Evolutionary conservation across 2,888 invertebrate genomes (phyloP).

Genomic region (Morpho achilles): DNA sequence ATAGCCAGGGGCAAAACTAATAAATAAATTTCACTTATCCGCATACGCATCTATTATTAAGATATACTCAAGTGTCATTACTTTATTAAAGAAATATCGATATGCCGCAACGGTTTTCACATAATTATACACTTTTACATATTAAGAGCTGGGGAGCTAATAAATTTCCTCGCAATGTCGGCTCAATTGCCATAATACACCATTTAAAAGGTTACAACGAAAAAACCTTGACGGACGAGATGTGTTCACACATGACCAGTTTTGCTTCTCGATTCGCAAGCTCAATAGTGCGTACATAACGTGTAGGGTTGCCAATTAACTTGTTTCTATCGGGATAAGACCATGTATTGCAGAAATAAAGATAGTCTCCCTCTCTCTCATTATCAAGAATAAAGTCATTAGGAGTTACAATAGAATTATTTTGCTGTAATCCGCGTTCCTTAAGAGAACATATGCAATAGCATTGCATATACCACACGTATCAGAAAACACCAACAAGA

Average conservation of each 20-base stretch:
- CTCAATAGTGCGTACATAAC: constrained; percentile 24
- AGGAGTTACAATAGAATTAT: too few species aligned
- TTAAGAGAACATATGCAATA: too few species aligned
- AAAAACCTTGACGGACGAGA: constrained; percentile 12
- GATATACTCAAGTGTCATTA: constrained; percentile 9
- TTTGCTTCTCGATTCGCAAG: constrained; percentile 21
- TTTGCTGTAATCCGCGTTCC: too few species aligned
- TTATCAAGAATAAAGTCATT: too few species aligned
- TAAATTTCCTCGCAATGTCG: constrained; percentile 12
- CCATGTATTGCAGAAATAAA: too few species aligned
- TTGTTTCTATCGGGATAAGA: neutral
- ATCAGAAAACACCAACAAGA: too few species aligned
- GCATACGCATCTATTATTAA: constrained; percentile 3
- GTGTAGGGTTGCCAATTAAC: constrained; percentile 4
- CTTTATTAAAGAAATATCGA: constrained; percentile 4
- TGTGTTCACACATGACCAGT: constrained; percentile 19
- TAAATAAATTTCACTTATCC: constrained; percentile 2
- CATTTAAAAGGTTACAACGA: constrained; percentile 13
- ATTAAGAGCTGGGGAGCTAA: constrained; percentile 10
- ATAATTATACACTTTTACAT: constrained; percentile 11
- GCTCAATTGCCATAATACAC: constrained; percentile 9
- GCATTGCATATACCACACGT: too few species aligned
- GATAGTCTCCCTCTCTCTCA: too few species aligned
- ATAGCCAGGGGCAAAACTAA: neutral
- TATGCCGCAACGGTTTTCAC: constrained; percentile 8